phyloP scores from a whole-genome alignment of 2,888 invertebrate genomes.

The Phasia obesa region DNA sequence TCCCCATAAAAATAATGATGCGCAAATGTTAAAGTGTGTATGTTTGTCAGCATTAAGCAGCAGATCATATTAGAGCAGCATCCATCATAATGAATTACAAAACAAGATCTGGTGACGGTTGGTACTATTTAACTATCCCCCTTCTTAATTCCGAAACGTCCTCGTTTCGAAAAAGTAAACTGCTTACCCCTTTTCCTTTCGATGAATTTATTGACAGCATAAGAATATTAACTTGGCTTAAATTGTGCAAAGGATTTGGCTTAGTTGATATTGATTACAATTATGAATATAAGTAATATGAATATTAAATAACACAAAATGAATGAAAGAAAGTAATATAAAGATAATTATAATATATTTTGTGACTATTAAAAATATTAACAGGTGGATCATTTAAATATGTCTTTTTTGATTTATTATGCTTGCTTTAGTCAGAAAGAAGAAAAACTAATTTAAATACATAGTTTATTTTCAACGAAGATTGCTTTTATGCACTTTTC shows the following conservation, averaged over 20 bases:
- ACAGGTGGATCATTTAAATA: slow-evolving; percentile 36
- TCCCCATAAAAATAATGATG: no score
- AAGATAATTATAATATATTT: slow-evolving; percentile 10
- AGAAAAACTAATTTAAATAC: no score
- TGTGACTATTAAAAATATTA: slow-evolving; percentile 35
- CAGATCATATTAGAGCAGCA: not conserved
- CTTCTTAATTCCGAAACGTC: slow-evolving; percentile 47
- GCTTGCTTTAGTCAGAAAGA: no score
- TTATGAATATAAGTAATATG: slow-evolving; percentile 17
- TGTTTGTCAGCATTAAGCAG: no score
- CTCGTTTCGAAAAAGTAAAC: slow-evolving; percentile 27
- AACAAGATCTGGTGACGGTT: slow-evolving; percentile 7
- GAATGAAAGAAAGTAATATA: slow-evolving; percentile 17
- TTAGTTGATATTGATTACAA: slow-evolving; percentile 19
- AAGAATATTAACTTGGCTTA: slow-evolving; percentile 1
- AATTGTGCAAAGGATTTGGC: slow-evolving; percentile 25
- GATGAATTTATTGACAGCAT: not conserved
- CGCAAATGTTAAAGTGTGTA: no score
- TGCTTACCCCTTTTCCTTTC: slow-evolving; percentile 6
- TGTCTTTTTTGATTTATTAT: slow-evolving; percentile 7
- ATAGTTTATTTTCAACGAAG: no score
- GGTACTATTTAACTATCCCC: slow-evolving; percentile 43
- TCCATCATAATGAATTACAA: slow-evolving; percentile 1
- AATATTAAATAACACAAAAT: slow-evolving; percentile 19
- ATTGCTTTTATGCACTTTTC: no score